Conservation (phyloP, 2,888 invertebrate species). For the Drosophila setosimentum region DNA sequence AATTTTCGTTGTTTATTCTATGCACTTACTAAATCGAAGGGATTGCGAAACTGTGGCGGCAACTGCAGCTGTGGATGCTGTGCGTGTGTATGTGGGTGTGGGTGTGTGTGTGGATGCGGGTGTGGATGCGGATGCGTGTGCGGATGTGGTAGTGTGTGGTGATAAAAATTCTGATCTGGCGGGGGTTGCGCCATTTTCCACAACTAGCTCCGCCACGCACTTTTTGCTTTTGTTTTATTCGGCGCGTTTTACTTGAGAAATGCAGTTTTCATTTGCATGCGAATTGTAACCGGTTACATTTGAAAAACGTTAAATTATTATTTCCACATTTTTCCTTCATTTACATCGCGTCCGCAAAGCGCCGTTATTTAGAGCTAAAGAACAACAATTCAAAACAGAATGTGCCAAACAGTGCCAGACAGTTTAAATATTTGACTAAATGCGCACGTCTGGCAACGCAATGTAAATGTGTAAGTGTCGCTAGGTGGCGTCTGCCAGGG, state of each 20-base stretch:
- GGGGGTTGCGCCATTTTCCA: slow-evolving; percentile 80
- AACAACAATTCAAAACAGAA: slow-evolving; percentile 62
- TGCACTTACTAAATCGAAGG: slow-evolving; percentile 76
- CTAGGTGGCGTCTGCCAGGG: slow-evolving; percentile 11
- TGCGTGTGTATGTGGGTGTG: slow-evolving; percentile 50
- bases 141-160: slow-evolving; percentile 67
- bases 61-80: slow-evolving; percentile 74
- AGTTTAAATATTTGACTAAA: background rate
- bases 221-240: slow-evolving; percentile 28
- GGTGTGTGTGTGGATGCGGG: slow-evolving; percentile 45
- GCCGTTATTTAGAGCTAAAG: slow-evolving; percentile 55
- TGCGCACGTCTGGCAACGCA: slow-evolving; percentile 25
- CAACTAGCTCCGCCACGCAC: slow-evolving; percentile 40
- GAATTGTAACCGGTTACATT: slow-evolving; percentile 70
- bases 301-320: slow-evolving; percentile 53
- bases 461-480: background rate
- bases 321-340: slow-evolving; percentile 64
- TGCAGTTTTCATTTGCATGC: slow-evolving; percentile 30
- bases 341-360: slow-evolving; percentile 54
- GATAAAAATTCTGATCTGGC: slow-evolving; percentile 77
- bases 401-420: slow-evolving; percentile 22
- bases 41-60: slow-evolving; percentile 77
- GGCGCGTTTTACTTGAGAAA: slow-evolving; percentile 32
- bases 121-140: slow-evolving; percentile 46
- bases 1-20: slow-evolving; percentile 5